Evolutionary conservation across 2,113 vertebrate species (phyloP).

Genomic region (Dicaeum eximium): DNA sequence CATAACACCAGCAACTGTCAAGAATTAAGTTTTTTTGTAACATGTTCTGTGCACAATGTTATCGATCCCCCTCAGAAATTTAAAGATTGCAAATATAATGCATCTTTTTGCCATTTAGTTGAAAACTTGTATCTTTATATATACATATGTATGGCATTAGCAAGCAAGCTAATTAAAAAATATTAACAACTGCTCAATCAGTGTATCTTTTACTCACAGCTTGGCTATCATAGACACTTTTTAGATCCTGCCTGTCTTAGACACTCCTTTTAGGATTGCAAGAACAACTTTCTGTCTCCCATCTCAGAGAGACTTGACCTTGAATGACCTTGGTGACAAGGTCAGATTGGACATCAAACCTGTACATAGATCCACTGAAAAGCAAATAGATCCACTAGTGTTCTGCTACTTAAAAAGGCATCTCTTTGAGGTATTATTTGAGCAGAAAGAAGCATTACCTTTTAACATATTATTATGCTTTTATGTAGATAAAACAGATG

Average conservation of each 20-base stretch:
- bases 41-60: not conserved
- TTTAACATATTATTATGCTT: not conserved
- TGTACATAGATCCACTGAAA: not conserved
- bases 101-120: not conserved
- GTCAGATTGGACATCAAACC: not conserved
- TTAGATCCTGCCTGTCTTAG: not conserved
- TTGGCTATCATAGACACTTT: not conserved
- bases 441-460: not conserved
- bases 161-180: not conserved
- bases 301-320: not conserved
- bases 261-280: not conserved
- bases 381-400: fast-evolving
- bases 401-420: not conserved
- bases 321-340: not conserved
- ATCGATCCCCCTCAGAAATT: not conserved
- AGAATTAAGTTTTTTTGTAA: not conserved
- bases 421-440: not conserved
- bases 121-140: not conserved
- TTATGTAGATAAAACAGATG: not conserved
- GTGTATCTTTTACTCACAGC: not conserved
- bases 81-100: not conserved
- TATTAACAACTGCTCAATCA: not conserved
- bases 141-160: not conserved
- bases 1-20: not conserved
- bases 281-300: not conserved